phyloP scores from a whole-genome alignment of 2,797 vertebrate species.

The Pipistrellus kuhlii region DNA sequence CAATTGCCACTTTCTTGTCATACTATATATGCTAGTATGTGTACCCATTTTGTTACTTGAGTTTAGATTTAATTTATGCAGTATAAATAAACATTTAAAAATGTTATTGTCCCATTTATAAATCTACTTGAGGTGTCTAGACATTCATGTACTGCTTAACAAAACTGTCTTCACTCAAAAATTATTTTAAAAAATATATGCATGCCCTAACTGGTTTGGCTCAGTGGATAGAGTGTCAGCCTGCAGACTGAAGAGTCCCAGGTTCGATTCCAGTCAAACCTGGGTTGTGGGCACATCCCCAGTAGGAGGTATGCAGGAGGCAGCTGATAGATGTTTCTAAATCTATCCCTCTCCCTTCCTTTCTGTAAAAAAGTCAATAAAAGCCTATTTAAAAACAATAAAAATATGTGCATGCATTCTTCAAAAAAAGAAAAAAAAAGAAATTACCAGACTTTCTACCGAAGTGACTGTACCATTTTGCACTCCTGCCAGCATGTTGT shows the following conservation, averaged over 20 bases:
- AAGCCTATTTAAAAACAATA: too few relatives aligned
- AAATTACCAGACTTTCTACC: neutral
- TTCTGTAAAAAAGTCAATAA: too few relatives aligned
- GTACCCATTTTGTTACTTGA: neutral
- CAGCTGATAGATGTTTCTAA: too few relatives aligned
- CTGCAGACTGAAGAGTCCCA: too few relatives aligned
- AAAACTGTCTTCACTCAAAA: conserved; percentile 1
- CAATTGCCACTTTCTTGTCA: neutral
- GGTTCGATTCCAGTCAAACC: too few relatives aligned
- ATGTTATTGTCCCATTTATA: neutral
- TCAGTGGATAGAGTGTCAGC: too few relatives aligned
- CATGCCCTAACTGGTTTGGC: neutral
- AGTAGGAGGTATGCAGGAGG: too few relatives aligned
- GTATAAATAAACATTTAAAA: neutral
- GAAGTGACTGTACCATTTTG: neutral
- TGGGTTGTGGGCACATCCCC: too few relatives aligned
- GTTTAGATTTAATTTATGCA: neutral
- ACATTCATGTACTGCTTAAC: neutral
- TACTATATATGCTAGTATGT: neutral
- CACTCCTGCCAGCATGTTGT: neutral
- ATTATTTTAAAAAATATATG: neutral
- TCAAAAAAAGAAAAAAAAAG: neutral
- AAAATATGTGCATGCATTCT: too few relatives aligned
- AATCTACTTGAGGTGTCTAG: neutral
- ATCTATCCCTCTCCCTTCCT: too few relatives aligned